These are phyloP conservation scores for Andrena hattorfiana DNA, from an alignment of 2,888 invertebrate species.

Conservation along the genomic window DNA sequence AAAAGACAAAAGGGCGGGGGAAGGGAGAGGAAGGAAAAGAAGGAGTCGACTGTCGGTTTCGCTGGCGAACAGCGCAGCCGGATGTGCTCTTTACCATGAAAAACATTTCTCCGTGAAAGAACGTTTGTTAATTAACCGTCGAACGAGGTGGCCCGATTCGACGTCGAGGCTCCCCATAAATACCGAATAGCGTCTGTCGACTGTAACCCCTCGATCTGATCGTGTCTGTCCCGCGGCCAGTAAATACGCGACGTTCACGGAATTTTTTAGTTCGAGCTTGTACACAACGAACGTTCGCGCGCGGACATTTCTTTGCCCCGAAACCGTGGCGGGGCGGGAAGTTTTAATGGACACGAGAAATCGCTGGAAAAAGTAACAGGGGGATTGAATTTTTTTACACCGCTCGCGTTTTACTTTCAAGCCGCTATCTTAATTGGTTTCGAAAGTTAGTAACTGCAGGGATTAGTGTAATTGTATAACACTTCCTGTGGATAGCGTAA, in stretches of 20 bases:
- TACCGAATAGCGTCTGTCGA: neutral
- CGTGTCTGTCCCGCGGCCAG: no score
- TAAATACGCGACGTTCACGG: no score
- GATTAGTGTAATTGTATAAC: slow-evolving; percentile 35
- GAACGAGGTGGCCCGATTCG: slow-evolving; percentile 11
- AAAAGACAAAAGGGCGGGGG: slow-evolving; percentile 12
- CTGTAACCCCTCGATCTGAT: neutral
- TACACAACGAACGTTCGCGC: neutral
- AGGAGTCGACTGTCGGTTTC: slow-evolving; percentile 46
- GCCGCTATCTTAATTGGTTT: slow-evolving; percentile 43
- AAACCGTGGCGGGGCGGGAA: no score
- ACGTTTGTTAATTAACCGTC: slow-evolving; percentile 50
- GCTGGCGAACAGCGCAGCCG: slow-evolving; percentile 51
- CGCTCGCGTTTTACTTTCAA: slow-evolving; percentile 34
- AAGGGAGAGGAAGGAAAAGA: neutral
- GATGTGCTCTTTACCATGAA: slow-evolving; percentile 55
- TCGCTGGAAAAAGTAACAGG: neutral
- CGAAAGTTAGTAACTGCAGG: slow-evolving; percentile 40
- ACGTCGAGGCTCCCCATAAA: neutral
- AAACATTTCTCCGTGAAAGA: slow-evolving; percentile 54
- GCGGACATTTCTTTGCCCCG: no score
- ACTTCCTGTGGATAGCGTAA: slow-evolving; percentile 37
- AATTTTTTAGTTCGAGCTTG: neutral
- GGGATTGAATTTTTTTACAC: neutral
- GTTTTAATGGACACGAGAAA: neutral